Conservation (phyloP, 2,113 vertebrate genomes). For the Oceanodroma tethys region DNA sequence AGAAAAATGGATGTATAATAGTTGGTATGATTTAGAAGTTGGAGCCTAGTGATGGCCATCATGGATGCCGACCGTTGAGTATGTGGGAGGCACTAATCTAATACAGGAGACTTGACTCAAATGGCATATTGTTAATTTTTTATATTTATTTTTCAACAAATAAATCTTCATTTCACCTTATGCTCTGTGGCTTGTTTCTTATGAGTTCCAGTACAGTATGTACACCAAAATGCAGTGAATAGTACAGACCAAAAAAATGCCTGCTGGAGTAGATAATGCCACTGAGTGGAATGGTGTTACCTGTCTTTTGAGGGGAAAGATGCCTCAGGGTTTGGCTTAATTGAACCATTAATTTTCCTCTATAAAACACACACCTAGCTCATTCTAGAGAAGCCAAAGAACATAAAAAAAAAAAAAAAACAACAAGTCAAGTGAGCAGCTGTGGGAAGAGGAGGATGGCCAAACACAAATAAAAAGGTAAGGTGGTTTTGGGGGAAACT, state of each 20-base stretch:
- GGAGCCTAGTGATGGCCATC: neutral
- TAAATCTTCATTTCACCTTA: constrained; percentile 54
- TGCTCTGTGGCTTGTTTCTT: constrained; percentile 33
- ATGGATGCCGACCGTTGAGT: neutral
- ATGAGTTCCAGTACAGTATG: neutral
- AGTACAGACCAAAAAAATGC: neutral
- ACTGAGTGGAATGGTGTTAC: neutral
- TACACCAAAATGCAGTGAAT: neutral
- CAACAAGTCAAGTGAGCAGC: neutral
- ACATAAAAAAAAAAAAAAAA: no score
- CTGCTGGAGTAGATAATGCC: neutral
- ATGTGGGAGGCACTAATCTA: neutral
- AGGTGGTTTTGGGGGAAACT: neutral
- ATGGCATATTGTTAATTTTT: constrained; percentile 32
- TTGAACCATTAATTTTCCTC: neutral
- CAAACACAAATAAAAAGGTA: neutral
- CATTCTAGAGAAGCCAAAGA: neutral
- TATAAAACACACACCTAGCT: neutral
- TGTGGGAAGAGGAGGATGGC: neutral
- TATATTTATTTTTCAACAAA: constrained; percentile 61
- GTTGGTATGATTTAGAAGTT: neutral
- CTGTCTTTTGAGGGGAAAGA: neutral
- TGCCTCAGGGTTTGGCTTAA: neutral
- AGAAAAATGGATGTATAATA: neutral
- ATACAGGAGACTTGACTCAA: neutral